These are phyloP conservation scores for Aphyosemion australe DNA, from an alignment of 2,113 vertebrate genomes.

Conservation along the genomic window DNA sequence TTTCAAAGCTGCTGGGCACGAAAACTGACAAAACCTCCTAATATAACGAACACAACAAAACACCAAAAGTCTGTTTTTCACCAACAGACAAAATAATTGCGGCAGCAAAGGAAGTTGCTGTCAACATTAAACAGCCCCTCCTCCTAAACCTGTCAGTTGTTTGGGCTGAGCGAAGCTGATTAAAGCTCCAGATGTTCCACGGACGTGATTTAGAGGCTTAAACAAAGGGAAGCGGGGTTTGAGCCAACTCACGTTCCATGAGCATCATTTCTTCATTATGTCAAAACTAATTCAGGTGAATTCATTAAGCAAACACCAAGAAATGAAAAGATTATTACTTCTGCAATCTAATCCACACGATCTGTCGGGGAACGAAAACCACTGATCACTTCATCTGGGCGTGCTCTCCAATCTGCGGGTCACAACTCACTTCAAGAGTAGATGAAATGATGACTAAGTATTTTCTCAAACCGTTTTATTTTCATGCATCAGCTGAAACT, in stretches of 20 bases:
- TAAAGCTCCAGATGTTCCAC: conserved; percentile 42
- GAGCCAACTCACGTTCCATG: not conserved
- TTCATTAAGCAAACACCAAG: conserved; percentile 11
- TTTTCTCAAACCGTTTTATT: not conserved
- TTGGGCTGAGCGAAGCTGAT: conserved; percentile 25
- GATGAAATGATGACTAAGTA: conserved; percentile 8
- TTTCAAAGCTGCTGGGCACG: not conserved
- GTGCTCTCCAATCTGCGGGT: not conserved
- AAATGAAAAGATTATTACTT: not conserved
- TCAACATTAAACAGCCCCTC: conserved; percentile 39
- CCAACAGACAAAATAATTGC: conserved; percentile 45
- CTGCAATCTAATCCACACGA: not conserved
- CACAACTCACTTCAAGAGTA: not conserved
- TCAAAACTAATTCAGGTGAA: conserved; percentile 13
- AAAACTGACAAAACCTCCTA: not conserved
- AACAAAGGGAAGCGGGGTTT: conserved; percentile 19
- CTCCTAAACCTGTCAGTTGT: conserved; percentile 44
- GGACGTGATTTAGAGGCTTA: conserved; percentile 16
- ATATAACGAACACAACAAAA: not conserved
- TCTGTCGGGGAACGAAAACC: not conserved
- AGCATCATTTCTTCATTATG: conserved; percentile 17
- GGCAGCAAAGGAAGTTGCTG: conserved; percentile 27
- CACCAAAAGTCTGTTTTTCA: conserved; percentile 10
- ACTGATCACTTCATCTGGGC: conserved; percentile 4
- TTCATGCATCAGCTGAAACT: conserved; percentile 10